Conservation (phyloP, 2,113 vertebrate genomes). For the Seriola quinqueradiata region DNA sequence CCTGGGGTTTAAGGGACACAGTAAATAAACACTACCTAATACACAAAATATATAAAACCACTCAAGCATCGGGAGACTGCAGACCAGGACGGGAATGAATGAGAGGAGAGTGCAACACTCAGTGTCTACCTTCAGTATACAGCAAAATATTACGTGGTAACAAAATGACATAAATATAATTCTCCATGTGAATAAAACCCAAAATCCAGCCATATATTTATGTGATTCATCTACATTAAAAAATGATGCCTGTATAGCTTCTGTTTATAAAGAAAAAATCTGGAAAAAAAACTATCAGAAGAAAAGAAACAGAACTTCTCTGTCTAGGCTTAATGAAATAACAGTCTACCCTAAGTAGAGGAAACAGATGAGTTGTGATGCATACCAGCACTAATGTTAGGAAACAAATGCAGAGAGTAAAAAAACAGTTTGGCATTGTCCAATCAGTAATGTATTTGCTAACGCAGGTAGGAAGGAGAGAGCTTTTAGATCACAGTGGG, state of each 20-base stretch:
- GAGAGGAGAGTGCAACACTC: constrained; percentile 3
- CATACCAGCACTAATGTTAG: constrained; percentile 51
- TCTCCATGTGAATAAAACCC: constrained; percentile 24
- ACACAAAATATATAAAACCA: constrained; percentile 72
- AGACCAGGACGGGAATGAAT: constrained; percentile 19
- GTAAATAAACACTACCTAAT: constrained; percentile 88
- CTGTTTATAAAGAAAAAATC: neutral
- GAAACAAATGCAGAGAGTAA: constrained; percentile 61
- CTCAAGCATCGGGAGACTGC: constrained; percentile 55
- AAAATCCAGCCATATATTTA: neutral
- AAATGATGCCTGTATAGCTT: neutral
- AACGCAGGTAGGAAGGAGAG: constrained; percentile 79
- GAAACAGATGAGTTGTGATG: constrained; percentile 66
- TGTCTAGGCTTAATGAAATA: constrained; percentile 55
- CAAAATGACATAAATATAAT: constrained; percentile 17
- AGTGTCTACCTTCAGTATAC: neutral
- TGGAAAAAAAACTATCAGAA: constrained; percentile 5
- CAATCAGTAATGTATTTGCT: constrained; percentile 80
- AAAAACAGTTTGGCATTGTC: constrained; percentile 67
- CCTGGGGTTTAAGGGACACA: constrained; percentile 88
- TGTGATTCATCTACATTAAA: constrained; percentile 11
- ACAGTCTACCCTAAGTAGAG: constrained; percentile 32
- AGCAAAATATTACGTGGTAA: neutral
- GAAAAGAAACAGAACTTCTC: constrained; percentile 42
- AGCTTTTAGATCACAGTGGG: constrained; percentile 90